Conservation (phyloP, 2,113 vertebrate genomes). For the Dermatemys mawii region DNA sequence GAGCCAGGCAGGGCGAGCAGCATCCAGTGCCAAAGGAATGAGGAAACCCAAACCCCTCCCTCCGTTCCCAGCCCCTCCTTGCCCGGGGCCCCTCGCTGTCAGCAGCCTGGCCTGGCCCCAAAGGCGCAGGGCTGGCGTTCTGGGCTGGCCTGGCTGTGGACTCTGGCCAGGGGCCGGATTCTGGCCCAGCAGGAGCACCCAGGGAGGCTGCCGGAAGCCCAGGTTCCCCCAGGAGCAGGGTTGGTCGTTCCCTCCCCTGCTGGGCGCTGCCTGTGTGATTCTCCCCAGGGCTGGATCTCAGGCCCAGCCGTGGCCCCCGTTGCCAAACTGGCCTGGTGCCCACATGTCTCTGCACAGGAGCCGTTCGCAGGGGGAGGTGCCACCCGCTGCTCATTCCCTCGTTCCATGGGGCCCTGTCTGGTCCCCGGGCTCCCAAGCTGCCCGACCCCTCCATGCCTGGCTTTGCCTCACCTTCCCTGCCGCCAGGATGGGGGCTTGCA, state of each 20-base stretch:
- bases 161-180: too few species aligned
- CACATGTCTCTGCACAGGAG: neutral
- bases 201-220: neutral
- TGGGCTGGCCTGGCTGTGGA: too few species aligned
- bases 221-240: neutral
- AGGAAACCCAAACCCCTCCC: neutral
- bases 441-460: rapidly evolving
- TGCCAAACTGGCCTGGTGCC: neutral
- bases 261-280: neutral
- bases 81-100: too few species aligned
- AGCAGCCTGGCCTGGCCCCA: too few species aligned
- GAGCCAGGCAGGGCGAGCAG: too few species aligned
- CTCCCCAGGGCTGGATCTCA: neutral
- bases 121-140: too few species aligned
- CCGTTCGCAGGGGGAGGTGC: neutral
- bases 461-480: neutral
- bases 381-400: neutral
- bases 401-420: neutral
- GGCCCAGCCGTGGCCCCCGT: neutral
- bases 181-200: too few species aligned
- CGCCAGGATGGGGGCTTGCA: neutral
- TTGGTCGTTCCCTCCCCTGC: neutral
- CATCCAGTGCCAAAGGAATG: neutral
- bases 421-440: neutral
- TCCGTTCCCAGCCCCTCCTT: too few species aligned